Conservation (phyloP, 2,113 vertebrate genomes). For the Apaloderma vittatum region DNA sequence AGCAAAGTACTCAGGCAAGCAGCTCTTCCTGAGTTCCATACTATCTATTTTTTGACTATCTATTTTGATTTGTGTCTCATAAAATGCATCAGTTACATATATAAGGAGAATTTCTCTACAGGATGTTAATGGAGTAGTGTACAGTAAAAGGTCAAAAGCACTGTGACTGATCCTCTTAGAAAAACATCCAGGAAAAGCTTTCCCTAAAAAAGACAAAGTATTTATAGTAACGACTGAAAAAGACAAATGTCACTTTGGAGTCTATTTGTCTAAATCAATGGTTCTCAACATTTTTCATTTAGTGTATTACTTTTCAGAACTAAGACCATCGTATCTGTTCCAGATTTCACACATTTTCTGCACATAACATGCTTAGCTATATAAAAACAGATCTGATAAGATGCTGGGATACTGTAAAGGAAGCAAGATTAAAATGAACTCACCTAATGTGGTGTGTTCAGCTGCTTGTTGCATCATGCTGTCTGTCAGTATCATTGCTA, state of each 20-base stretch:
- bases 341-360: constrained; percentile 26
- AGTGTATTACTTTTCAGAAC: neutral
- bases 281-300: constrained; percentile 14
- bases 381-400: neutral
- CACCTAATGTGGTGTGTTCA: neutral
- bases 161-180: constrained; percentile 37
- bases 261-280: constrained; percentile 40
- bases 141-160: constrained; percentile 61
- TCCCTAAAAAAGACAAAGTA: constrained; percentile 40
- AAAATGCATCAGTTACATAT: constrained; percentile 57
- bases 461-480: neutral
- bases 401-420: neutral
- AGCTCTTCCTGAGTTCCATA: constrained; percentile 12
- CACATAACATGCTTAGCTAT: neutral
- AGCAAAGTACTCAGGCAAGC: constrained; percentile 21
- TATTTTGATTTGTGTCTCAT: constrained; percentile 67
- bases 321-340: neutral
- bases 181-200: constrained; percentile 48
- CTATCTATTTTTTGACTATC: constrained; percentile 54
- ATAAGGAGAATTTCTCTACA: constrained; percentile 23
- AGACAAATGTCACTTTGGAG: constrained; percentile 20
- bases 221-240: constrained; percentile 4
- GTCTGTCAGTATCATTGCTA: neutral
- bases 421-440: neutral
- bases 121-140: constrained; percentile 45